A percentile compares a stretch with the other conserved stretches of the same genome.
These are phyloP conservation scores for Neoaliturus tenellus DNA, from an alignment of 2,888 invertebrate species.

Conservation along the genomic window DNA sequence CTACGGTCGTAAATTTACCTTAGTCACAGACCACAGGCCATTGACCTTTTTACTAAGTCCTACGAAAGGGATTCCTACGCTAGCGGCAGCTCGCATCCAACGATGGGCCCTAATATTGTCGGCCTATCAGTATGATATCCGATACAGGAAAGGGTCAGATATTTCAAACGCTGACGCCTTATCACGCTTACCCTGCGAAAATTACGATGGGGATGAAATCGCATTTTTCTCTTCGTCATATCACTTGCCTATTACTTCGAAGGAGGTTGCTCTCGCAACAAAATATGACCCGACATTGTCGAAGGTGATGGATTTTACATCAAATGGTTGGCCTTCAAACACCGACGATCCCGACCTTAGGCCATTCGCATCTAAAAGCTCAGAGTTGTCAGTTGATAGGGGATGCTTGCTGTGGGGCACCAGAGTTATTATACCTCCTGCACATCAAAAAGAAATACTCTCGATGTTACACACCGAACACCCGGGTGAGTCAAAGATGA, in stretches of 20 bases:
- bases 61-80: background rate
- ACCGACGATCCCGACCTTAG: background rate
- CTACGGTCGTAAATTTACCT: conserved; percentile 60
- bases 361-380: background rate
- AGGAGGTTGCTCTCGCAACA: background rate
- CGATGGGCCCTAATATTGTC: background rate
- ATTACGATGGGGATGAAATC: background rate
- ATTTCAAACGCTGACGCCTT: background rate
- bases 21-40: background rate
- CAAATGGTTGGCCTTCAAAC: background rate
- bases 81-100: background rate
- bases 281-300: background rate
- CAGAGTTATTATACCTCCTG: background rate
- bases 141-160: background rate
- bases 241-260: background rate
- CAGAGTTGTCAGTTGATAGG: background rate
- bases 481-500: background rate
- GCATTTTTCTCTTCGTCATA: background rate
- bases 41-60: background rate
- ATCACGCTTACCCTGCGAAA: background rate
- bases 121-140: background rate
- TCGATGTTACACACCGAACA: background rate
- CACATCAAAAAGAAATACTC: background rate
- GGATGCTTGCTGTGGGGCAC: background rate
- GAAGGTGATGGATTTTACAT: background rate